Conservation (phyloP, 2,888 invertebrate genomes). For the Heliconius cydno region DNA sequence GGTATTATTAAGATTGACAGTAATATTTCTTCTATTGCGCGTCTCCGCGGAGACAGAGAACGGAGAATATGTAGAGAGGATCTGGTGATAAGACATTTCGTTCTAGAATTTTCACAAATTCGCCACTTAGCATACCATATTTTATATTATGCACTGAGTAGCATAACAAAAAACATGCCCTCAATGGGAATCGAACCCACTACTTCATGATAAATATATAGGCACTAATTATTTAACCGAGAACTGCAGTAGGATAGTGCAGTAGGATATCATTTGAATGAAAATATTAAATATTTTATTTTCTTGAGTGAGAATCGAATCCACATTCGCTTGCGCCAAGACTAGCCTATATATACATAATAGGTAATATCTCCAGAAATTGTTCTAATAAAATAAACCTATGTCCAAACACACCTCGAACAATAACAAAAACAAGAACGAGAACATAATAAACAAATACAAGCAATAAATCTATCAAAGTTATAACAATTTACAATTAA, state of each 20-base stretch:
- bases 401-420: background rate
- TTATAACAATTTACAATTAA: slow-evolving; percentile 39
- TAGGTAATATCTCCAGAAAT: background rate
- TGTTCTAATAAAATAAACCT: background rate
- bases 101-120: too few relatives aligned
- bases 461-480: slow-evolving; percentile 29
- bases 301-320: background rate
- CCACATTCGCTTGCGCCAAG: background rate
- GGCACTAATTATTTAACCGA: background rate
- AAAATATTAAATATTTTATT: too few relatives aligned
- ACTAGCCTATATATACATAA: background rate
- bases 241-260: too few relatives aligned
- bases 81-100: too few relatives aligned
- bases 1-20: background rate
- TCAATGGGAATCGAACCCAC: background rate
- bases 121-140: too few relatives aligned
- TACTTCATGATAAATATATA: background rate
- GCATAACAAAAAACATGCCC: too few relatives aligned
- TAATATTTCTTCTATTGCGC: background rate
- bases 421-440: background rate
- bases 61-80: too few relatives aligned
- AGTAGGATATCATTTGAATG: too few relatives aligned
- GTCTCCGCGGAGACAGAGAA: background rate
- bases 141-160: too few relatives aligned
- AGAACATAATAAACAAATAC: slow-evolving; percentile 22